Base-by-base conservation (phyloP, 2,888 invertebrate genomes). In the Steromphala cineraria region DNA sequence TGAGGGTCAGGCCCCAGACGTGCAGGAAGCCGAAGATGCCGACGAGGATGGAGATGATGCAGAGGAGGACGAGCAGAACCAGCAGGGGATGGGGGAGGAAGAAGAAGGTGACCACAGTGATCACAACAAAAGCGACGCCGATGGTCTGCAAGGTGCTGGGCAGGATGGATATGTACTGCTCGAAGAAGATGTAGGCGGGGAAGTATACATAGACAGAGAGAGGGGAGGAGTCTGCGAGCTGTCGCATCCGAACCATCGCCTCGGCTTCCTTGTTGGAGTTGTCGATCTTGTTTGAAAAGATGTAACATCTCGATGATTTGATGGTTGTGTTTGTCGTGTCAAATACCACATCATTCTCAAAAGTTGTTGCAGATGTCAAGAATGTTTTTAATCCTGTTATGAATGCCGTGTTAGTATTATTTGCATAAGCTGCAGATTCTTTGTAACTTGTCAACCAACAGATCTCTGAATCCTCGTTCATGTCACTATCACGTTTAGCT, bases 251-350 rank as follows among this genome's bases (percentile, higher is more conserved):
- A 36, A 86, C 46, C 90, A 91, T 91, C 67, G 89, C 79, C 31
- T 86, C 71, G 0, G 89, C 90, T 80, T 91, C 88, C 15, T 77
- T 79, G 21, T 86, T 88, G n/a, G 97, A 97, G 78, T 97, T 97
- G 0, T 24, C 19, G 0, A 83, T 40, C 53, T 81, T 80, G 17
- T 62, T 53, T n/a, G 85, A 81, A 71, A 82, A 81, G 10, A 81
- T 75, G 52, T 83, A 80, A 28, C 85, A 85, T n/a, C 85, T 62
- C 67, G 97, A 97, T 0, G 97, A 97, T 7, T 96, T 90, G 40
- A 98, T 95, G 95, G 78, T 95, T 95, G 46, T 81, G 21, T 81
- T 79, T 15, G 84, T 81, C 3, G 74, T 56, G 74, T 83, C 82
- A 74, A 87, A 83, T n/a, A 83, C 84, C 19, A 85, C 81, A 81